Evolutionary conservation across 2,113 vertebrate species (phyloP), one percentile per base, ranked within the genome.

Genomic region (Plectropomus leopardus): DNA sequence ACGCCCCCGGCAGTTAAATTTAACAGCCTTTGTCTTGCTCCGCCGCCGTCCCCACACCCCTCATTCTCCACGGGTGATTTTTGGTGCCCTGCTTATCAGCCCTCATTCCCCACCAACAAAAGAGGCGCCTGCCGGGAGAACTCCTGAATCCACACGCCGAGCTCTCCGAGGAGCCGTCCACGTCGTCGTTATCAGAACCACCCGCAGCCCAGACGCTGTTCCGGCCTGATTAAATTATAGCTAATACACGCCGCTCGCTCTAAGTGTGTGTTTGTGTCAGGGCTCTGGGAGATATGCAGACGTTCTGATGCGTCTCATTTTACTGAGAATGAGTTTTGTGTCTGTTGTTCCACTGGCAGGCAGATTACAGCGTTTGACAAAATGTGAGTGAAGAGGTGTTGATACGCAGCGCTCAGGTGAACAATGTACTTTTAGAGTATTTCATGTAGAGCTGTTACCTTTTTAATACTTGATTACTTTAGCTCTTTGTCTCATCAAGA

Each of bases 151-250:
- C 70, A 83, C 78, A 72, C 4, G 85, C 89, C 45, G 63, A 85
- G 72, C 86, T 88, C 89, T 89, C 90, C 13, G 48, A 82, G 80
- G 90, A 87, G 80, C 54, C 42, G 71, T 80, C 82, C 74, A 50
- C 58, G n/a, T 4, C 10, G 85, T 34, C 11, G 78, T 89, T 93
- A 93, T 92, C 91, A 53, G 79, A 81, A 72, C 70, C 71, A 51
- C 84, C 80, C 53, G 58, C 59, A 55, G 80, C 75, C 79, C 75
- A 86, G 83, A 80, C 84, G n/a, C 83, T 74, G 81, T 76, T 84
- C 73, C 67, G 54, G 81, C 23, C 78, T 87, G 86, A 94, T 92
- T 92, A 84, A 89, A 92, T 92, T 93, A 90, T 65, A 88, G 86
- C 80, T 76, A 89, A 90, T 83, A 86, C 82, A 67, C 45, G 58